These are phyloP conservation scores for Pelmatolapia mariae DNA, from an alignment of 2,113 vertebrate species.

Conservation along the genomic window DNA sequence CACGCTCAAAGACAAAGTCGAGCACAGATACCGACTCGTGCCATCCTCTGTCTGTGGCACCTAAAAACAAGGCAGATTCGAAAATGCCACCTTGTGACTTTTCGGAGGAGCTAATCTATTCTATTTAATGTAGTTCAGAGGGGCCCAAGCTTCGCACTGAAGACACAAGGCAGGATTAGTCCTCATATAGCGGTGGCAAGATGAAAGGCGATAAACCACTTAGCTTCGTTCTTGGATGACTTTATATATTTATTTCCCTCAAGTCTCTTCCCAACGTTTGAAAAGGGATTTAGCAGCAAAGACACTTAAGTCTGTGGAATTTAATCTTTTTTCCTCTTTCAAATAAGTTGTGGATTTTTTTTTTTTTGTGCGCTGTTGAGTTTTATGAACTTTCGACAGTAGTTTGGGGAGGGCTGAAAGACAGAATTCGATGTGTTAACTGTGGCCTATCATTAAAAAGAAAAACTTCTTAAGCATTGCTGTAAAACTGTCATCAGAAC, in stretches of 20 bases:
- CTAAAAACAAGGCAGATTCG: conserved; percentile 30
- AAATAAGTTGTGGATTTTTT: conserved; percentile 43
- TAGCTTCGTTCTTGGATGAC: conserved; percentile 61
- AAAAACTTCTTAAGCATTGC: background rate
- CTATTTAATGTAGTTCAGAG: conserved; percentile 66
- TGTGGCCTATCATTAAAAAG: background rate
- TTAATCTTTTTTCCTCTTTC: conserved; percentile 63
- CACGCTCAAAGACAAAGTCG: conserved; percentile 22
- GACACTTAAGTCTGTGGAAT: conserved; percentile 64
- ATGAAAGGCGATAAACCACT: conserved; percentile 72
- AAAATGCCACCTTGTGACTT: conserved; percentile 68
- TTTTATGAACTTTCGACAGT: conserved; percentile 54
- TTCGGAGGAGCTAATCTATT: conserved; percentile 65
- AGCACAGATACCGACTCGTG: conserved; percentile 28
- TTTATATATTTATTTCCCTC: conserved; percentile 70
- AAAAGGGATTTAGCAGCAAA: conserved; percentile 66
- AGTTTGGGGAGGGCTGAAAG: background rate
- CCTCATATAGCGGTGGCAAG: conserved; percentile 54
- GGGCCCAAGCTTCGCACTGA: conserved; percentile 24
- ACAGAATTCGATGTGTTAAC: background rate
- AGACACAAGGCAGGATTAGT: conserved; percentile 68
- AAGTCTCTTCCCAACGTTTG: conserved; percentile 59
- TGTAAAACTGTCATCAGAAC: background rate
- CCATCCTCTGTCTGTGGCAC: conserved; percentile 22
- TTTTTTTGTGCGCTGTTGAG: background rate